Evolutionary conservation across 2,797 vertebrate genomes (phyloP).

Genomic region (Pipistrellus pygmaeus): DNA sequence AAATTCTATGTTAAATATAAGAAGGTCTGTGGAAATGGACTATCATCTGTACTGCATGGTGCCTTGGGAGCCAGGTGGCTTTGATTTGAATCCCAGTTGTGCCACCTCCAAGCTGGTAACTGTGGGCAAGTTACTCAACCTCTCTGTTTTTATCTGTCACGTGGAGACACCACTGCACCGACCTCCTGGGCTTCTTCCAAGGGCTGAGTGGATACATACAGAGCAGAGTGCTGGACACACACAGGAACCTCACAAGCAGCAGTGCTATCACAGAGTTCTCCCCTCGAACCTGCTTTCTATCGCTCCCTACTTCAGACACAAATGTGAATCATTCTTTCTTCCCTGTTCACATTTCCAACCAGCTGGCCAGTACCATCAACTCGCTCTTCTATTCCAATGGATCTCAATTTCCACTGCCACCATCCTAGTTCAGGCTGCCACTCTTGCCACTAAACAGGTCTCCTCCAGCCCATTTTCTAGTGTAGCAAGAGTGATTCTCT

Average conservation of each 20-base stretch:
- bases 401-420: too few relatives aligned
- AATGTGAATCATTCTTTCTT: not conserved
- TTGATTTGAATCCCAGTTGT: not conserved
- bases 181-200: fast-evolving
- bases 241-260: fast-evolving
- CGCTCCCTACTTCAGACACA: not conserved
- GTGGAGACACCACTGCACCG: not conserved
- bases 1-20: not conserved
- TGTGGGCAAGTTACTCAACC: not conserved
- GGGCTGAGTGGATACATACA: fast-evolving
- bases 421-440: not conserved
- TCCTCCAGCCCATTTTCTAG: not conserved
- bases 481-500: not conserved
- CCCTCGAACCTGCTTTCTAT: not conserved
- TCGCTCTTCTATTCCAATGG: not conserved
- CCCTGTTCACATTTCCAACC: not conserved
- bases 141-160: not conserved
- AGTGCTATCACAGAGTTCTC: fast-evolving
- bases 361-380: not conserved
- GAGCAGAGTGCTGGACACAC: not conserved
- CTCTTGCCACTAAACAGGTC: not conserved
- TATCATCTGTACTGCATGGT: not conserved
- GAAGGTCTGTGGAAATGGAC: too few relatives aligned
- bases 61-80: not conserved
- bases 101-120: not conserved